Conservation (phyloP, 2,797 vertebrate species). For the Scomberomorus guttatus region DNA sequence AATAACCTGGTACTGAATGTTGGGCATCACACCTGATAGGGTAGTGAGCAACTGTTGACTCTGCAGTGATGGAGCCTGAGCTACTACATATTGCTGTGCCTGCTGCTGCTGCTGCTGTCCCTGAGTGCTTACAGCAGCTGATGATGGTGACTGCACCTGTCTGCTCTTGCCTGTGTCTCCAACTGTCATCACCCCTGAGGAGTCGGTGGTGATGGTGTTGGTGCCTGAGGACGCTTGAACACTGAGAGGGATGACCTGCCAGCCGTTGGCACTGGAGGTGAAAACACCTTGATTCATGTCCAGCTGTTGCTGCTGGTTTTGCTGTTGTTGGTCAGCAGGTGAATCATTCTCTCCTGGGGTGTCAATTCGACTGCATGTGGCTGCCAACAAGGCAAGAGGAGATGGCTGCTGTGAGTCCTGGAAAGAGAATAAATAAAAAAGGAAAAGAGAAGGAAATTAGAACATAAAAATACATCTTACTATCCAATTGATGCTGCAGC, state of each 20-base stretch:
- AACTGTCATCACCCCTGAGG: constrained; percentile 76
- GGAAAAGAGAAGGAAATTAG: not conserved
- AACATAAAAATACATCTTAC: not conserved
- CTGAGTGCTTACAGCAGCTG: constrained; percentile 74
- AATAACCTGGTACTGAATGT: constrained; percentile 98
- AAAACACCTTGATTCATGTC: constrained; percentile 90
- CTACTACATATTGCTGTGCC: constrained; percentile 89
- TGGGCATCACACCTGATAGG: constrained; percentile 92
- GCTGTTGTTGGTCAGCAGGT: constrained; percentile 81
- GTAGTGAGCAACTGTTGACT: constrained; percentile 94
- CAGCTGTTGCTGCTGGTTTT: constrained; percentile 85
- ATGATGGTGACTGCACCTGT: constrained; percentile 63
- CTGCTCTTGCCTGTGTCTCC: constrained; percentile 72
- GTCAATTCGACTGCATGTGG: constrained; percentile 98
- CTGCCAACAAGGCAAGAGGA: constrained; percentile 95
- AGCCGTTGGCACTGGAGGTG: constrained; percentile 91
- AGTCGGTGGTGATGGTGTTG: constrained; percentile 81
- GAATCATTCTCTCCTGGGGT: constrained; percentile 92
- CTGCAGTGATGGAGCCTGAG: constrained; percentile 89
- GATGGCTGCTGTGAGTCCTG: constrained; percentile 96
- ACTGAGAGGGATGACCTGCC: constrained; percentile 92
- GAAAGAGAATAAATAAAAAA: constrained; percentile 8
- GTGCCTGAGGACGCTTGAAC: constrained; percentile 82
- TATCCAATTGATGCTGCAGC: not conserved
- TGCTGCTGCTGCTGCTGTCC: constrained; percentile 88